Percentiles rank a stretch among this genome's conserved stretches.
phyloP scores from a whole-genome alignment of 2,888 invertebrate genomes.

The Tetheella fluctuosa region DNA sequence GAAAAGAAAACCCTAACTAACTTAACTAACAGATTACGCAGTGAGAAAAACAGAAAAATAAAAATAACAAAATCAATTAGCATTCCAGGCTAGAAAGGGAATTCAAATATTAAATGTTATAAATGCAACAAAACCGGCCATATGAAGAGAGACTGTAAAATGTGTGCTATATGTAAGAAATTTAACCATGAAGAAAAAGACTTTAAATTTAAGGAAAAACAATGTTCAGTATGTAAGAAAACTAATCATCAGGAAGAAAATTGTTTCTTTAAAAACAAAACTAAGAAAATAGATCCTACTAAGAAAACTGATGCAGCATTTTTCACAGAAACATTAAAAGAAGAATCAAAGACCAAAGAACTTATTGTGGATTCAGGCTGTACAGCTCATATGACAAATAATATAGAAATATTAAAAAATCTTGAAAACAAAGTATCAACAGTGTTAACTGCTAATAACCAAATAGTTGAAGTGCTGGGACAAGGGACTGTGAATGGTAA shows the following conservation, averaged over 20 bases:
- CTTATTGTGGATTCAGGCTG: not conserved
- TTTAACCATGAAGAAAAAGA: conserved; percentile 18
- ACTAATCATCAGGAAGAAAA: not conserved
- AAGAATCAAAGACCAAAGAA: not conserved
- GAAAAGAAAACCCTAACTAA: not conserved
- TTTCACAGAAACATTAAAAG: not conserved
- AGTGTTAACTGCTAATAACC: not conserved
- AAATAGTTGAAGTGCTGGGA: not conserved
- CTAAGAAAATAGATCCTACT: no score
- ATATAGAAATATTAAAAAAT: not conserved
- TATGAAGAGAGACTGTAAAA: conserved; percentile 17
- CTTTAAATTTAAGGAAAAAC: conserved; percentile 15
- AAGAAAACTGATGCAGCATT: not conserved
- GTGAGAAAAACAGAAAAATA: not conserved
- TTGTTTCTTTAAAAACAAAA: not conserved
- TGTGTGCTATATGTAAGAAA: conserved; percentile 16
- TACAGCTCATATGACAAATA: not conserved
- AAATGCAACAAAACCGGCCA: conserved; percentile 16
- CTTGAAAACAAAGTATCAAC: conserved; percentile 2
- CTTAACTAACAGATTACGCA: not conserved
- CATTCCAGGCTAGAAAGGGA: not conserved
- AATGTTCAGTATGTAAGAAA: not conserved
- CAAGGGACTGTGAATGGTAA: not conserved
- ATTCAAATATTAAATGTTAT: conserved; percentile 5
- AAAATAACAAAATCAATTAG: not conserved